Conservation (phyloP, 2,888 invertebrate genomes). For the Drosophila percnosoma region DNA sequence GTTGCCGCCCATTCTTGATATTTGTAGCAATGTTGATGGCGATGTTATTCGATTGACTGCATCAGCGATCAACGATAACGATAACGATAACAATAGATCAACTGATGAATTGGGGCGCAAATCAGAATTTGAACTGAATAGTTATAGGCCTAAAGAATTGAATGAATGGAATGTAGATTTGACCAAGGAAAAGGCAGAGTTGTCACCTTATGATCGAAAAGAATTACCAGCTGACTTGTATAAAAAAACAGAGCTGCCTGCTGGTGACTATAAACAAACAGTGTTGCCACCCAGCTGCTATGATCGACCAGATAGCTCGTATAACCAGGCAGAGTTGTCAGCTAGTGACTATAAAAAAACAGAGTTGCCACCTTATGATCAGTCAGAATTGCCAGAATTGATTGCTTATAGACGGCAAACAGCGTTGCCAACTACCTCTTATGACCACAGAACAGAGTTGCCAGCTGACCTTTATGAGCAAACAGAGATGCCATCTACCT, state of each 20-base stretch:
- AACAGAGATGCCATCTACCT: background rate
- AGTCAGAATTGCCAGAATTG: background rate
- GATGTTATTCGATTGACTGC: background rate
- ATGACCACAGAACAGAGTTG: background rate
- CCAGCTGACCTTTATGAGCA: background rate
- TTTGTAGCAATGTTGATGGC: slow-evolving; percentile 21
- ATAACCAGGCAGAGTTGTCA: background rate
- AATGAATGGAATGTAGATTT: background rate
- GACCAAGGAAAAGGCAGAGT: background rate
- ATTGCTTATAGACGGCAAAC: background rate
- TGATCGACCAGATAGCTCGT: background rate
- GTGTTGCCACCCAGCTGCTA: background rate
- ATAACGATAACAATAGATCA: background rate
- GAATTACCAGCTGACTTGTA: background rate
- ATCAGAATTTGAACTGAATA: background rate
- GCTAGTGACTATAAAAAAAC: background rate
- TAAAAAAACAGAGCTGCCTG: background rate
- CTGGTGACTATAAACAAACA: background rate
- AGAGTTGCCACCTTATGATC: background rate
- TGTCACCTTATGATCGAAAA: background rate
- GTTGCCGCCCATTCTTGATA: slow-evolving; percentile 54
- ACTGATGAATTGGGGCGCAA: background rate
- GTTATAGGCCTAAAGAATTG: background rate
- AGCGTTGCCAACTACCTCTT: background rate
- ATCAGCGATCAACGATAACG: background rate